These are phyloP conservation scores for Tokudaia muenninki DNA, from an alignment of 2,797 vertebrate genomes.

Conservation along the genomic window DNA sequence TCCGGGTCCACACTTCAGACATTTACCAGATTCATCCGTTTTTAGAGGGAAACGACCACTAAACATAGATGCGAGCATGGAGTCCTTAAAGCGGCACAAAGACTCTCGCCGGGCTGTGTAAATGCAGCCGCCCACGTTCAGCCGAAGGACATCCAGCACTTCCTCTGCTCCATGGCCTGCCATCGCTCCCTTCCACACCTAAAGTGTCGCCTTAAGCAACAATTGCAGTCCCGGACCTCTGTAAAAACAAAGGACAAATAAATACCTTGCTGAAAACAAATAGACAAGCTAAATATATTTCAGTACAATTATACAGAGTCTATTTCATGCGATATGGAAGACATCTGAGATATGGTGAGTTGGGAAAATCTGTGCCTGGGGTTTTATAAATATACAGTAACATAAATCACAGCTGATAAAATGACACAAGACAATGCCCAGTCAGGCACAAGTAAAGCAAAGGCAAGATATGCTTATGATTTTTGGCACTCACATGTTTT, in stretches of 20 bases:
- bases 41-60: slow-evolving; percentile 89
- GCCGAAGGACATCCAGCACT: slow-evolving; percentile 80
- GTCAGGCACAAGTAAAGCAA: not conserved
- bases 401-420: not conserved
- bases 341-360: slow-evolving; percentile 47
- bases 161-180: slow-evolving; percentile 76
- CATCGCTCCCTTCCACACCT: slow-evolving; percentile 70
- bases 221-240: not conserved
- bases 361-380: not conserved
- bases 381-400: not conserved
- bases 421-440: not conserved
- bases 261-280: not conserved
- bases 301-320: not conserved
- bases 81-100: slow-evolving; percentile 87
- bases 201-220: not conserved
- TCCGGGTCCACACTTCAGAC: slow-evolving; percentile 31
- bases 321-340: not conserved
- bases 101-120: slow-evolving; percentile 85
- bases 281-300: not conserved
- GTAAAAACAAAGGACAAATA: slow-evolving; percentile 61
- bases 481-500: slow-evolving; percentile 18
- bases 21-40: slow-evolving; percentile 87
- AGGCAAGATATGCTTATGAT: not conserved
- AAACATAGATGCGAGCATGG: slow-evolving; percentile 88
- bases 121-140: slow-evolving; percentile 85